phyloP scores from a whole-genome alignment of 2,113 vertebrate genomes.

The Halcyon senegalensis region DNA sequence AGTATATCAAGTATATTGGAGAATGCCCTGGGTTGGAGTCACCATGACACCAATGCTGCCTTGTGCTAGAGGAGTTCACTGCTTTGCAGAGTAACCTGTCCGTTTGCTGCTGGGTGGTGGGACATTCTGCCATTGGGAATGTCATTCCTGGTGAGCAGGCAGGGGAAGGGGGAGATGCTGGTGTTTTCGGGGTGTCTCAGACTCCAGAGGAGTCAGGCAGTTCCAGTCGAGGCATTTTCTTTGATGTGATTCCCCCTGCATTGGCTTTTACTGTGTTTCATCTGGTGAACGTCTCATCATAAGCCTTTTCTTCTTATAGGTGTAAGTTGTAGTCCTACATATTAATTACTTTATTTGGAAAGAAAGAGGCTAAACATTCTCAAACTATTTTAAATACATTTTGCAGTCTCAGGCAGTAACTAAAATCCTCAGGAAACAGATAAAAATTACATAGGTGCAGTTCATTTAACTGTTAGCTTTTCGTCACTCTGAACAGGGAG shows the following conservation, averaged over 20 bases:
- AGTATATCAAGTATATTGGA: too few species aligned
- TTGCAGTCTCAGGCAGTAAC: neutral
- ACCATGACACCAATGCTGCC: accelerated
- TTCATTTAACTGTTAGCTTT: neutral
- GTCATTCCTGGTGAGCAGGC: neutral
- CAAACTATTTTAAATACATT: neutral
- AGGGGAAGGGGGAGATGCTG: too few species aligned
- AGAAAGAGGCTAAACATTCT: neutral
- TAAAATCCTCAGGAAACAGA: neutral
- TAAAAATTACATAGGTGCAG: neutral
- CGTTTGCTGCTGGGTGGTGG: neutral
- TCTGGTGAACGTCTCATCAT: neutral
- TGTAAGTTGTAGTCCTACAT: neutral
- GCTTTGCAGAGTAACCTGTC: neutral
- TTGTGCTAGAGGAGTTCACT: neutral
- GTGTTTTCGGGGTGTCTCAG: neutral
- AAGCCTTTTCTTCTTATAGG: neutral
- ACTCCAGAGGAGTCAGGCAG: neutral
- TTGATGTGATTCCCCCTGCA: neutral
- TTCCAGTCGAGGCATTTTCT: neutral
- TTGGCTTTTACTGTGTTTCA: neutral
- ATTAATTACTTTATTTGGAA: neutral
- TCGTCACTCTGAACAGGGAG: neutral
- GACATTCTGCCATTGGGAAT: neutral
- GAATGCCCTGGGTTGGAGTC: too few species aligned